These are phyloP conservation scores for Therioaphis trifolii DNA, from an alignment of 2,888 invertebrate genomes.

Conservation along the genomic window DNA sequence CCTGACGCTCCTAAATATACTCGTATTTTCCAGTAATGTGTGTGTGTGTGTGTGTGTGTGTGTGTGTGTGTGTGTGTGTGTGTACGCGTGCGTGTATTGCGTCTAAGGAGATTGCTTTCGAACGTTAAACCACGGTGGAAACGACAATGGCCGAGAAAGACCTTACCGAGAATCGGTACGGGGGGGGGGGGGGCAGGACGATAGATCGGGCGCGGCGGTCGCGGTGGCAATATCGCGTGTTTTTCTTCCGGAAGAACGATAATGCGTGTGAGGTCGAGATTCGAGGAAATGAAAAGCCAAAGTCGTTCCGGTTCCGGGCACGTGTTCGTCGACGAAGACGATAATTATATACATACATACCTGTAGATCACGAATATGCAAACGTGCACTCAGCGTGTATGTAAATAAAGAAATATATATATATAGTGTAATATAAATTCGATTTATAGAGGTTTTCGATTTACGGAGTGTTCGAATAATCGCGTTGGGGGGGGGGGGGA, in stretches of 20 bases:
- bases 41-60: not conserved
- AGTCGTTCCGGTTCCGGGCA: not conserved
- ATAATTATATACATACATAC: not conserved
- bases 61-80: not conserved
- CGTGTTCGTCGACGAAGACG: not conserved
- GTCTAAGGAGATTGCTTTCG: not conserved
- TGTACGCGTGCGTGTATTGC: not conserved
- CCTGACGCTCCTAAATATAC: not conserved
- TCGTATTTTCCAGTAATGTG: not conserved
- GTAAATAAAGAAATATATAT: too few species aligned
- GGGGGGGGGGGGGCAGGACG: too few species aligned
- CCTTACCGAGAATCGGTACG: not conserved
- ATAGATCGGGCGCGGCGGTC: too few species aligned
- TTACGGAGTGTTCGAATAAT: too few species aligned
- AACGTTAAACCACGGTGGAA: not conserved
- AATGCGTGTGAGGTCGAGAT: not conserved
- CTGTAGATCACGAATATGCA: too few species aligned
- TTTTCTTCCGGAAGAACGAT: slow-evolving; percentile 34
- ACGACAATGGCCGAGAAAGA: not conserved
- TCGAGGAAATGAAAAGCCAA: slow-evolving; percentile 21
- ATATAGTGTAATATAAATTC: too few species aligned
- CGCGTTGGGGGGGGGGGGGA: too few species aligned
- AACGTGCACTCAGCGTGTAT: too few species aligned
- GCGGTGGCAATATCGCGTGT: not conserved
- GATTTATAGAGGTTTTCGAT: too few species aligned